Evolutionary conservation across 1,140 invertebrate species (phyloP).

Genomic region (Trachymyrmex cornetzi): DNA sequence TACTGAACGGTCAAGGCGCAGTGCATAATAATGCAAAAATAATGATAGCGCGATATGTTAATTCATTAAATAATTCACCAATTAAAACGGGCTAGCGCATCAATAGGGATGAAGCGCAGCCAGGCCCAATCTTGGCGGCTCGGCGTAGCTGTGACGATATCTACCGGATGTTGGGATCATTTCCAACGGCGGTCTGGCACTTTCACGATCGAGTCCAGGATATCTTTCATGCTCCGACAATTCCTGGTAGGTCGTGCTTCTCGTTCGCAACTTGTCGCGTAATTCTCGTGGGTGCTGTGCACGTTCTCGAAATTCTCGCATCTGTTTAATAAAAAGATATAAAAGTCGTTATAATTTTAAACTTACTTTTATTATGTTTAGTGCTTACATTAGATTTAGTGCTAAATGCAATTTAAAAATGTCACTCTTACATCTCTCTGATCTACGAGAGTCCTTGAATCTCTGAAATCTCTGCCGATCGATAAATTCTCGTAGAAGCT

Average conservation of each 20-base stretch:
- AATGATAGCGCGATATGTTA: slow-evolving; percentile 72
- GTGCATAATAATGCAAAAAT: slow-evolving; percentile 41
- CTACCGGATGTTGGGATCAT: slow-evolving; percentile 83
- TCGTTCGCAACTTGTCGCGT: slow-evolving; percentile 77
- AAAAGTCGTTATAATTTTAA: neutral
- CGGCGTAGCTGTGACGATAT: slow-evolving; percentile 88
- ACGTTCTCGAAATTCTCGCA: slow-evolving; percentile 78
- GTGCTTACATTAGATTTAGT: neutral
- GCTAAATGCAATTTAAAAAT: neutral
- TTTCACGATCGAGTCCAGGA: slow-evolving; percentile 87
- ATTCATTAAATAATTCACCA: slow-evolving; percentile 79
- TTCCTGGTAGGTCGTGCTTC: slow-evolving; percentile 86
- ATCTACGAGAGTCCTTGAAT: slow-evolving; percentile 80
- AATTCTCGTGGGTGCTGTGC: slow-evolving; percentile 74
- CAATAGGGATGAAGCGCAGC: slow-evolving; percentile 87
- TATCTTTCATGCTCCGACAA: slow-evolving; percentile 87
- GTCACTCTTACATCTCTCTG: slow-evolving; percentile 77
- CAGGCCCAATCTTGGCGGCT: slow-evolving; percentile 86
- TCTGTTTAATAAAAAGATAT: slow-evolving; percentile 57
- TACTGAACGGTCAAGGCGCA: slow-evolving; percentile 48
- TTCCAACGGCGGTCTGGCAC: slow-evolving; percentile 85
- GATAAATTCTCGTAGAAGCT: slow-evolving; percentile 85
- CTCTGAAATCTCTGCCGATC: slow-evolving; percentile 80
- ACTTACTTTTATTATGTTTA: neutral
- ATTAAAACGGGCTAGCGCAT: slow-evolving; percentile 70